Base-by-base conservation (phyloP, 2,113 vertebrate genomes). In the Bostrychus sinensis region DNA sequence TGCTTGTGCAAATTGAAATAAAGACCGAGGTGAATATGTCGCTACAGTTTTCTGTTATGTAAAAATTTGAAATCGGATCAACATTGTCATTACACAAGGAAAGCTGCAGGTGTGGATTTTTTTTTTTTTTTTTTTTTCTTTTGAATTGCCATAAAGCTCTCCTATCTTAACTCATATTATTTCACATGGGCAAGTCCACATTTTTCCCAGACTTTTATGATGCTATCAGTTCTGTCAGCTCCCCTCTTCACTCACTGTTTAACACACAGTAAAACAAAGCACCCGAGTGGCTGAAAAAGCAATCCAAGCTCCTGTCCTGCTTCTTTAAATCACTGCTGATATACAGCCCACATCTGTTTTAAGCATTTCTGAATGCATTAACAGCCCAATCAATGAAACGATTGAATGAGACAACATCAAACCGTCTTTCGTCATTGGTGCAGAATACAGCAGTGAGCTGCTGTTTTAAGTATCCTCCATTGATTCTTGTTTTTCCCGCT, bases 371-470 rank as follows among this genome's bases (percentile, higher is more conserved):
- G 9, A 62, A 59, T 60, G 65, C 58, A 58, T 78, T 74, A 43
- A 77, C 56, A 54, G 61, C 73, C 42, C 56, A 65, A 78, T 88
- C 83, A 72, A 83, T 72, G 48, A 58, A 62, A 59, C 53, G 36
- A 64, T 85, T 84, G 69, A 62, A 80, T 80, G 34, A 68, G 63
- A 66, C 20, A 3, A 28, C 59, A 84, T 87, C 67, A 84, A 89
- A 90, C 59, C 20, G 75, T 71, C 53, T 56, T 76, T 81, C 51
- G 36, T 80, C 75, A 78, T 63, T 64, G 38, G 56, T 74, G 66
- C 22, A 43, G 37, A 65, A 30, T 81, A 83, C 54, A 84, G 84
- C 74, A 62, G 46, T 68, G 63, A 42, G 56, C 20, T 56, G 58
- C 51, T 66, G 83, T 80, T 59, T 79, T 73, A 53, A 70, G 67